Conservation (phyloP, 64 coral and sea anemone species). For the Hydrozoanthus tunicans region DNA sequence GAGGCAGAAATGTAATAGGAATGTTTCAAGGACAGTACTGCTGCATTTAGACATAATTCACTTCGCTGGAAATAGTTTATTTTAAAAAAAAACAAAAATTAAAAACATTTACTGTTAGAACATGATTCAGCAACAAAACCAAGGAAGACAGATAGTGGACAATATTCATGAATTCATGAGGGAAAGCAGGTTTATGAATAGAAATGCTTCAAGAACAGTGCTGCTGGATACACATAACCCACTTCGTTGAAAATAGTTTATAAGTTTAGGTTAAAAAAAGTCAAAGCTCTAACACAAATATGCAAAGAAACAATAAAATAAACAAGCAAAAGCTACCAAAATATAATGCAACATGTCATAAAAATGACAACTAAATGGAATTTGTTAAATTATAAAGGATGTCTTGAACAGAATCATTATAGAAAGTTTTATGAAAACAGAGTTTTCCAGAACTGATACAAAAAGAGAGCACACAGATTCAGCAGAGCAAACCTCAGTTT, state of each 20-base stretch:
- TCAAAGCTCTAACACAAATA: constrained; percentile 6
- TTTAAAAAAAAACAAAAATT: neutral
- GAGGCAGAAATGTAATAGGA: neutral
- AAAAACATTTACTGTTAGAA: constrained; percentile 26
- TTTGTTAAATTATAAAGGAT: too few relatives aligned
- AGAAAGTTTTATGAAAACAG: too few relatives aligned
- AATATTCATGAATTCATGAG: neutral
- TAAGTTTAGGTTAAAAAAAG: neutral
- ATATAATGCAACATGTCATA: too few relatives aligned
- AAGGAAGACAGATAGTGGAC: neutral
- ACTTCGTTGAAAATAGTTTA: too few relatives aligned
- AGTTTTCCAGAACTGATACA: too few relatives aligned
- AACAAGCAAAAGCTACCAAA: too few relatives aligned
- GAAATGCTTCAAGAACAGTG: neutral
- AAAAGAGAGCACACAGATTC: too few relatives aligned
- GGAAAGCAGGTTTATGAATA: neutral
- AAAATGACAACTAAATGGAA: too few relatives aligned
- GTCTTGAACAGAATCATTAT: too few relatives aligned
- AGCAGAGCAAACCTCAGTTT: too few relatives aligned
- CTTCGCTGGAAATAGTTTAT: too few relatives aligned
- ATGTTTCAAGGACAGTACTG: neutral
- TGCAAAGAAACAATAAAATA: too few relatives aligned
- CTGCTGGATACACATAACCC: neutral
- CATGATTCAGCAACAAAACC: constrained; percentile 17
- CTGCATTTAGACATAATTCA: neutral